phyloP scores from a whole-genome alignment of 2,888 invertebrate species.

The Himalopsyche kuldschensis region DNA sequence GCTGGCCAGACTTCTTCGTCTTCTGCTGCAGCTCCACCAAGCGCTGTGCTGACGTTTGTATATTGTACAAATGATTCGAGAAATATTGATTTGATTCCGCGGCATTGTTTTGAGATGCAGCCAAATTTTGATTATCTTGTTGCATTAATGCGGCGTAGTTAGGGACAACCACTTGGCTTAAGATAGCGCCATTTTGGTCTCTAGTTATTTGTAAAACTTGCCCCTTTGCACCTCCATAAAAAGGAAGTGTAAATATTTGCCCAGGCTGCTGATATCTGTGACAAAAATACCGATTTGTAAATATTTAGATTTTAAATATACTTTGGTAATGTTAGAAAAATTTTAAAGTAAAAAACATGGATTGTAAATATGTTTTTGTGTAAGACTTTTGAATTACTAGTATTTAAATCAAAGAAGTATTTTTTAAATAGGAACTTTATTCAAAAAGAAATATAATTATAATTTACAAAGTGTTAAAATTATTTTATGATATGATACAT shows the following conservation, averaged over 20 bases:
- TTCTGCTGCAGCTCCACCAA: slow-evolving; percentile 64
- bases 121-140: not conserved
- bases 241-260: slow-evolving; percentile 58
- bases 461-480: not conserved
- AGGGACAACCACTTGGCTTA: slow-evolving; percentile 56
- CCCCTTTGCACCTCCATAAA: slow-evolving; percentile 74
- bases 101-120: slow-evolving; percentile 17
- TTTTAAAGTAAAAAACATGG: too few species aligned
- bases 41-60: slow-evolving; percentile 61
- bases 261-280: slow-evolving; percentile 24
- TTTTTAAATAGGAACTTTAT: too few species aligned
- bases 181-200: slow-evolving; percentile 55
- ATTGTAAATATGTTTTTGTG: too few species aligned
- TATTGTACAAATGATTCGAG: slow-evolving; percentile 59
- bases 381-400: too few species aligned
- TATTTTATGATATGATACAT: not conserved
- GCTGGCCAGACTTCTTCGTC: slow-evolving; percentile 61
- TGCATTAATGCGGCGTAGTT: slow-evolving; percentile 44
- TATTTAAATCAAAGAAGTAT: too few species aligned
- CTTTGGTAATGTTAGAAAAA: too few species aligned
- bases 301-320: too few species aligned
- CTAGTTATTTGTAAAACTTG: slow-evolving; percentile 66
- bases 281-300: not conserved
- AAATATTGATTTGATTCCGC: slow-evolving; percentile 44
- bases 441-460: too few species aligned